These are phyloP conservation scores for Cydia strobilella DNA, from an alignment of 1,140 invertebrate species.

Conservation along the genomic window DNA sequence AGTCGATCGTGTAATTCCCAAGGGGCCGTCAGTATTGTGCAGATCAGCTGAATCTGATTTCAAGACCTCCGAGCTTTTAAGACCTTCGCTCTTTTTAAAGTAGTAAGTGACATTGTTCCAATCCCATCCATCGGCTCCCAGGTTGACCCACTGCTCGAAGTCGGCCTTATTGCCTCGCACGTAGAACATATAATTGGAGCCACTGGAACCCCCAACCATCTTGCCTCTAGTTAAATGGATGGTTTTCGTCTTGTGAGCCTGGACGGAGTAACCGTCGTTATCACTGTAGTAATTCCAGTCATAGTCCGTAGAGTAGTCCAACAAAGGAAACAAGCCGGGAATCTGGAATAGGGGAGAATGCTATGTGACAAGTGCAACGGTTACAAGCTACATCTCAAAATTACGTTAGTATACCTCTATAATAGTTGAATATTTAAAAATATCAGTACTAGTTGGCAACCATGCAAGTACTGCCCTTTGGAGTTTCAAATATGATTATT, in stretches of 20 bases:
- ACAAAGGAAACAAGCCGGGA: not conserved
- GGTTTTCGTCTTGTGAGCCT: constrained; percentile 6
- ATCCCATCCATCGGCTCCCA: constrained; percentile 92
- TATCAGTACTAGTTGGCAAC: no score
- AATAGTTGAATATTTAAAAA: no score
- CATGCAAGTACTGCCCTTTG: no score
- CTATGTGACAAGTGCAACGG: not conserved
- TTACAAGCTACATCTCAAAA: no score
- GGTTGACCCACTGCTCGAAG: constrained; percentile 91
- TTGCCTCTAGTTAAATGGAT: constrained; percentile 82
- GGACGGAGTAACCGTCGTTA: not conserved
- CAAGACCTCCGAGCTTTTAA: constrained; percentile 86
- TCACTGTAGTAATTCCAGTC: constrained; percentile 18
- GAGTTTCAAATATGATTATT: no score
- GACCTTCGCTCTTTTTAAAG: constrained; percentile 92
- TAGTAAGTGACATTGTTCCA: constrained; percentile 90
- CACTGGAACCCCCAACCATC: constrained; percentile 91
- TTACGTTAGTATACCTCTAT: no score
- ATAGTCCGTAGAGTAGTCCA: constrained; percentile 12
- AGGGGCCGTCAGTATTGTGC: constrained; percentile 84
- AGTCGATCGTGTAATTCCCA: constrained; percentile 88
- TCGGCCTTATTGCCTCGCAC: constrained; percentile 90
- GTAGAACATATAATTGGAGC: constrained; percentile 96
- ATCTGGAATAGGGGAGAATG: not conserved
- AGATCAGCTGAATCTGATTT: constrained; percentile 79